A percentile compares a stretch with the other conserved stretches of the same genome.
Evolutionary conservation across 2,797 vertebrate species (phyloP).

Genomic region (Ctenosaura bakeri): DNA sequence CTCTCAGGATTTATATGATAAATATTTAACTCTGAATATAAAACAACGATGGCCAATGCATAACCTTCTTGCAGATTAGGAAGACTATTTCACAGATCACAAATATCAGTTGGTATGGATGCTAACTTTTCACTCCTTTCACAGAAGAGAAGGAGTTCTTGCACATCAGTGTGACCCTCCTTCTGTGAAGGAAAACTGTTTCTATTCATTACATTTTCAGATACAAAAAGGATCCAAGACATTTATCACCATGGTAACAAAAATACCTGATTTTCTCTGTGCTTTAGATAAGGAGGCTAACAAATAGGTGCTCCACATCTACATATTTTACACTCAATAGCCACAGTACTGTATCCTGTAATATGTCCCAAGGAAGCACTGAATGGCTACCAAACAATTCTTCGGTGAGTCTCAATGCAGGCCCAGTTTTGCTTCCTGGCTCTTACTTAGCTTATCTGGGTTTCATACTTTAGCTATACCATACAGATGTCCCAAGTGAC

Average conservation of each 20-base stretch:
- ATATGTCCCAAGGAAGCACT: constrained; percentile 27
- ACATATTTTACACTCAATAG: constrained; percentile 40
- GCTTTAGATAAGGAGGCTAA: constrained; percentile 51
- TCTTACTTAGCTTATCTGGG: neutral
- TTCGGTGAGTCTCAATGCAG: neutral
- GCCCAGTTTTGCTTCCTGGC: neutral
- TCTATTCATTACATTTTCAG: neutral
- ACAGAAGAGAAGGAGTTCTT: neutral
- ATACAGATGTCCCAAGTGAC: neutral
- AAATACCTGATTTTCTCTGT: constrained; percentile 21
- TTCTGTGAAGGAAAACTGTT: constrained; percentile 8
- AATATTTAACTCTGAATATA: constrained; percentile 32
- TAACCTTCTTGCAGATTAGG: neutral
- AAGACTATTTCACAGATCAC: constrained; percentile 18
- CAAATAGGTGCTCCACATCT: constrained; percentile 48
- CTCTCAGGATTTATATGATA: constrained; percentile 49
- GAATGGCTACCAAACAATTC: constrained; percentile 24
- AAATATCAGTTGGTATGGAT: neutral
- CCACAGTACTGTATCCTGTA: neutral
- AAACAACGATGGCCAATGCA: constrained; percentile 15
- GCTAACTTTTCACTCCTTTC: neutral
- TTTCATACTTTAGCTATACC: neutral
- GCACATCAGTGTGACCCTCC: neutral
- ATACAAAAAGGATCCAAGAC: neutral
- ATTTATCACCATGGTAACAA: constrained; percentile 23